These are phyloP conservation scores for Ochotona princeps DNA, from an alignment of 2,113 vertebrate species.

Conservation along the genomic window DNA sequence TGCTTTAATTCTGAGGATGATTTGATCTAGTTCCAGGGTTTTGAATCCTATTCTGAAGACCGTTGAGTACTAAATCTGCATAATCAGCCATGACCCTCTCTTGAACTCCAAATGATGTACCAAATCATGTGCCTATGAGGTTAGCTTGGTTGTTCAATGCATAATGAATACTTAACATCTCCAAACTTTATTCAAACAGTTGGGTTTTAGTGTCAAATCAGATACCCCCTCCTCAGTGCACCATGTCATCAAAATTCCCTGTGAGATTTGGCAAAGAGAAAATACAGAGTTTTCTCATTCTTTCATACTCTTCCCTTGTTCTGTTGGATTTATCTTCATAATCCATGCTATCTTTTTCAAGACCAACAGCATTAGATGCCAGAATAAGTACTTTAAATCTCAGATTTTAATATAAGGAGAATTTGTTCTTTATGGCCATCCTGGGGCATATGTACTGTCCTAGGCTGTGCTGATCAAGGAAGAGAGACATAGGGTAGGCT, in stretches of 20 bases:
- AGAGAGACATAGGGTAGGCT: not conserved
- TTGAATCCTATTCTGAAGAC: not conserved
- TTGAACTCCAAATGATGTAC: not conserved
- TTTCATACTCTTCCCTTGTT: not conserved
- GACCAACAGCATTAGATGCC: not conserved
- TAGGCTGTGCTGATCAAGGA: not conserved
- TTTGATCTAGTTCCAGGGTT: not conserved
- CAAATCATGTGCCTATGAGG: not conserved
- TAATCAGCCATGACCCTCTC: not conserved
- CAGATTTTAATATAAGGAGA: not conserved
- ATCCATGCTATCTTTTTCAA: not conserved
- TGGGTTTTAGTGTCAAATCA: not conserved
- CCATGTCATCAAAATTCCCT: not conserved
- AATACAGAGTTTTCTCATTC: not conserved
- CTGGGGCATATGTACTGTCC: not conserved
- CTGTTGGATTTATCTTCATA: not conserved
- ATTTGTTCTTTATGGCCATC: not conserved
- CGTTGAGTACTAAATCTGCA: not conserved
- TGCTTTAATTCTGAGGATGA: conserved; percentile 7
- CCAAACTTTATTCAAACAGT: not conserved
- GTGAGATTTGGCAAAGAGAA: not conserved
- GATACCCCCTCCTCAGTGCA: not conserved
- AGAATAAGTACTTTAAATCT: not conserved
- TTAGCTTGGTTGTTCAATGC: not conserved
- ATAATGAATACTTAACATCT: not conserved